These are phyloP conservation scores for Seriola aureovittata DNA, from an alignment of 2,113 vertebrate genomes.

Conservation along the genomic window DNA sequence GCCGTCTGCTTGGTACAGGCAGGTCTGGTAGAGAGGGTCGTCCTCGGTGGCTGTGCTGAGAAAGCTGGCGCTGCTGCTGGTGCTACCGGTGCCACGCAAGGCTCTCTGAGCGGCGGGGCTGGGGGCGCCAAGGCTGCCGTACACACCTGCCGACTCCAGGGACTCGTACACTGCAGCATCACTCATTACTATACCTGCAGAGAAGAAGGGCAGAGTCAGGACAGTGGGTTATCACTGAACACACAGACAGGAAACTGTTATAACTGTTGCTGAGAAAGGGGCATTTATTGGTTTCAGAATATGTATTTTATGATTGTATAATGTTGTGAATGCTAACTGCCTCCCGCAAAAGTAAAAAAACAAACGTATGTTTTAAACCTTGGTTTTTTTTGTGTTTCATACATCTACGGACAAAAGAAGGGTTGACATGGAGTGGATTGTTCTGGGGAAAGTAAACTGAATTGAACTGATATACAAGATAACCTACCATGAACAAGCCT, in stretches of 20 bases:
- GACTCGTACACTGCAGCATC: conserved; percentile 94
- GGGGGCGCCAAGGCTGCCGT: conserved; percentile 86
- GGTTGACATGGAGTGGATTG: too few species aligned
- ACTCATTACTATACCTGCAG: conserved; percentile 91
- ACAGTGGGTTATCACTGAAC: neutral
- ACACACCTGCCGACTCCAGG: conserved; percentile 92
- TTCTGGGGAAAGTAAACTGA: neutral
- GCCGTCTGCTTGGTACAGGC: conserved; percentile 82
- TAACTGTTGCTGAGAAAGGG: too few species aligned
- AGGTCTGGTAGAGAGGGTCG: conserved; percentile 94
- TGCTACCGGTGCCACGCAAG: conserved; percentile 77
- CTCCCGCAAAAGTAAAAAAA: too few species aligned
- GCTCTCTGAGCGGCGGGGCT: conserved; percentile 80
- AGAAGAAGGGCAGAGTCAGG: conserved; percentile 25
- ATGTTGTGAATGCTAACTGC: too few species aligned
- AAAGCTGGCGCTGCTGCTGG: conserved; percentile 84
- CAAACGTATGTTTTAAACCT: neutral
- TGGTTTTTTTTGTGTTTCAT: too few species aligned
- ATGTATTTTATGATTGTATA: neutral
- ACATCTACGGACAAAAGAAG: too few species aligned
- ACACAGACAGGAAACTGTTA: neutral
- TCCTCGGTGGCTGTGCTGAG: conserved; percentile 84
- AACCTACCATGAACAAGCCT: conserved; percentile 91
- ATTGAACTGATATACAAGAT: neutral
- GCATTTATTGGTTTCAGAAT: too few species aligned